Percentiles rank a stretch among this genome's conserved stretches.
Evolutionary conservation across 2,113 vertebrate genomes (phyloP).

Genomic region (Pyxicephalus adspersus): DNA sequence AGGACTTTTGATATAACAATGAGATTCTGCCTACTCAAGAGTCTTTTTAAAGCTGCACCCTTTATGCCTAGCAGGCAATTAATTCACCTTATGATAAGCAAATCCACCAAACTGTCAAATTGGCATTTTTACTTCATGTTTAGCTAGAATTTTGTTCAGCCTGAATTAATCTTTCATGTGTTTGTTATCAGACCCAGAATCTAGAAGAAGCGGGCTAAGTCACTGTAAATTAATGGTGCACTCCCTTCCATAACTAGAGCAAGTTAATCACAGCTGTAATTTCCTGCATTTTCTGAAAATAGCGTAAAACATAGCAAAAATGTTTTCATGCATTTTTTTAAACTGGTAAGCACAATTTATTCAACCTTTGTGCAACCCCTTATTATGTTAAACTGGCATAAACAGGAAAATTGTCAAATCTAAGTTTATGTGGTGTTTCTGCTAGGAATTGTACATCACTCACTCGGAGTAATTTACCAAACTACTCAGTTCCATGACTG

Average conservation of each 20-base stretch:
- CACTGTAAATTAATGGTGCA: slow-evolving; percentile 31
- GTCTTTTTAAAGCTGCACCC: slow-evolving; percentile 39
- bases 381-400: slow-evolving; percentile 24
- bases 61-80: slow-evolving; percentile 49
- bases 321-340: slow-evolving; percentile 13
- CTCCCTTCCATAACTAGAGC: slow-evolving; percentile 21
- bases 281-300: not conserved
- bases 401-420: slow-evolving; percentile 18
- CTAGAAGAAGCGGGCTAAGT: slow-evolving; percentile 14
- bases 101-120: slow-evolving; percentile 52
- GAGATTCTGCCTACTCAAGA: slow-evolving; percentile 29
- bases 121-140: slow-evolving; percentile 43
- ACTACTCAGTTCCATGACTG: not conserved
- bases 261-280: slow-evolving; percentile 16
- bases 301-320: not conserved
- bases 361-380: slow-evolving; percentile 26
- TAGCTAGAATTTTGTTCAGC: slow-evolving; percentile 33
- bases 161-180: slow-evolving; percentile 26
- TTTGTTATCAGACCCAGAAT: slow-evolving; percentile 30
- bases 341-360: slow-evolving; percentile 27
- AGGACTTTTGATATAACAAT: slow-evolving; percentile 50
- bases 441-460: slow-evolving; percentile 10
- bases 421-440: slow-evolving; percentile 18
- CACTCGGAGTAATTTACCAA: not conserved
- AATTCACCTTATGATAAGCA: slow-evolving; percentile 51